Conservation (phyloP, 2,113 vertebrate species). For the Eolophus roseicapilla region DNA sequence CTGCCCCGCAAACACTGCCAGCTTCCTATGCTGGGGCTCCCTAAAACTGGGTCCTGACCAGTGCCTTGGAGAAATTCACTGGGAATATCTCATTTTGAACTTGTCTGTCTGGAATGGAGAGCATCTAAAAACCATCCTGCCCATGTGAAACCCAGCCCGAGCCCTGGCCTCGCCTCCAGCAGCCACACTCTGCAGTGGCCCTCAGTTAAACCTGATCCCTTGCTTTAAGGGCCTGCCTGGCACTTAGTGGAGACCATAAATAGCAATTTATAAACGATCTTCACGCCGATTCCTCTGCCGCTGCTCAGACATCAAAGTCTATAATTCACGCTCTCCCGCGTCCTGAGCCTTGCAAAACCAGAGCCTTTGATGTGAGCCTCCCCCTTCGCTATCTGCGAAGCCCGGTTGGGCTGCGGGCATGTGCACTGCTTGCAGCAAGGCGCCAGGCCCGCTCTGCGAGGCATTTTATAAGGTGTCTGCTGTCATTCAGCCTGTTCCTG, state of each 20-base stretch:
- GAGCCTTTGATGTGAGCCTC: constrained; percentile 62
- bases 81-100: neutral
- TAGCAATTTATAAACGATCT: constrained; percentile 63
- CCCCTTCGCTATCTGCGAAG: constrained; percentile 45
- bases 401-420: constrained; percentile 40
- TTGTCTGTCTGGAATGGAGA: neutral
- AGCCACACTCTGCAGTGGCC: neutral
- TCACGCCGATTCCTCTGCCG: constrained; percentile 47
- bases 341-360: constrained; percentile 51
- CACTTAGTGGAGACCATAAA: constrained; percentile 67
- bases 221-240: constrained; percentile 60
- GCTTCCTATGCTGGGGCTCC: neutral
- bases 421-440: constrained; percentile 51
- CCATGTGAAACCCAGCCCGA: neutral
- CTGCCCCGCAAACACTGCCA: rapidly evolving
- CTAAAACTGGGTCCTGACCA: neutral
- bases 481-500: constrained; percentile 62
- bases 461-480: constrained; percentile 70
- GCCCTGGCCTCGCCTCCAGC: neutral
- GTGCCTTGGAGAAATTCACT: neutral
- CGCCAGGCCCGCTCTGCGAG: constrained; percentile 62
- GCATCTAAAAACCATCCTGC: rapidly evolving
- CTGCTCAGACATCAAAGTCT: constrained; percentile 70
- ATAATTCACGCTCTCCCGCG: constrained; percentile 70
- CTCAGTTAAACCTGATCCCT: constrained; percentile 67